Evolutionary conservation across 2,888 invertebrate genomes (phyloP), one percentile per base, ranked within the genome.

Genomic region (Rapana venosa): DNA sequence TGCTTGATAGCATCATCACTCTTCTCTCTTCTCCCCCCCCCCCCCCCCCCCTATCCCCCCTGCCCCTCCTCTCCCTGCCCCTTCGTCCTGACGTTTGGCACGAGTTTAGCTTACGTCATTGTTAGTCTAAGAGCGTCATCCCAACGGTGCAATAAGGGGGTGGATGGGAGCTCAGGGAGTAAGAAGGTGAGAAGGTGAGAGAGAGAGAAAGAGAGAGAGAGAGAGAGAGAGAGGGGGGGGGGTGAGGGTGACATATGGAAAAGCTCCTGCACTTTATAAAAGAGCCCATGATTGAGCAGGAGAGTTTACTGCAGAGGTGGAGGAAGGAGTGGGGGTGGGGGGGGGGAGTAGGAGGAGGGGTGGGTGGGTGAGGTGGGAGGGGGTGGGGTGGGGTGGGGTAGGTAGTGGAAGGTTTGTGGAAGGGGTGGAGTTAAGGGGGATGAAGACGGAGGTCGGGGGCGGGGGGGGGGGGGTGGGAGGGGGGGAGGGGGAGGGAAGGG

Each of bases 71-170:
- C n/a, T n/a, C n/a, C n/a, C n/a, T n/a, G n/a, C n/a, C n/a, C n/a
- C n/a, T n/a, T n/a, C n/a, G n/a, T n/a, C n/a, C n/a, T 86, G 86
- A 86, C 86, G 86, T 86, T 86, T 86, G 86, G 86, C 86, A 86
- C 86, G 66, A 61, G 86, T 32, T 86, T 86, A 20, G 86, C 86
- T 86, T 86, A 86, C 86, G 86, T 86, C 86, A 86, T 32, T 66
- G 66, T 32, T 86, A 35, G 86, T 56, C 15, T 66, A 32, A 66
- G 32, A n/a, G 86, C 66, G 32, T 86, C 86, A 32, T 86, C 86
- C 58, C 86, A 86, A 35, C 32, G 86, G 86, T 58, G 58, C 61
- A 35, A 86, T 35, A 22, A 47, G 83, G 74, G n/a, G 74, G 74
- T 22, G 20, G 13, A 20, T 17, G 77, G 22, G 61, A 61, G 61